Evolutionary conservation across 2,797 vertebrate genomes (phyloP), one percentile per base, ranked within the genome.

Genomic region (Lophius americanus): DNA sequence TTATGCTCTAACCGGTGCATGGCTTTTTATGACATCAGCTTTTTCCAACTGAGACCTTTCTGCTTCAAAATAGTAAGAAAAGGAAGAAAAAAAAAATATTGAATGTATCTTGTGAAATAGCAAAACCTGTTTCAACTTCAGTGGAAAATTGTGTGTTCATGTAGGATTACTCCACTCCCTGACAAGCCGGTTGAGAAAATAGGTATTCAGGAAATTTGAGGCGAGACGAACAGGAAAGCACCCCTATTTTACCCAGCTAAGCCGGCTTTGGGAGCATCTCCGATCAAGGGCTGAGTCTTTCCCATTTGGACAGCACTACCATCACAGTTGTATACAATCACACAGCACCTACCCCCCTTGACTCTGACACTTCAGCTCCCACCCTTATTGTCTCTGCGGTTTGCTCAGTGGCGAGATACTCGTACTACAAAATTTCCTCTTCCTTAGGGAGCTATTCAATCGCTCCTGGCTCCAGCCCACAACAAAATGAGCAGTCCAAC

Each of bases 381-480:
- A 70, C 32, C 53, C 61, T 78, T 70, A 51, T 57, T 51, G 51
- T 68, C 65, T 66, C 70, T 60, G 65, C 54, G 72, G 49, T 77
- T 89, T 84, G 69, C 79, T 81, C 38, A 11, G 74, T 67, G 62
- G 64, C 75, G 63, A 82, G 73, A 70, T 58, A 70, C 67, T 82
- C 38, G 36, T 65, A 77, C 86, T 88, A 88, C 74, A 73, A 90
- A 90, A 92, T 91, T 85, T 83, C 82, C 75, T 82, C 73, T 82
- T 90, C 87, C 85, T 82, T 41, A 3, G 85, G 85, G 90, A 90
- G 63, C 82, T 82, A 81, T 92, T 92, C 88, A 92, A 93, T 93
- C 88, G 89, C 81, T 84, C 81, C 70, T 13, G 70, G 83, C 87
- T 85, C 63, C 78, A 74, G 78, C 82, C 71, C 73, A 62, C 86